phyloP scores from a whole-genome alignment of 1,140 invertebrate species.

The Drosophila baimaii region DNA sequence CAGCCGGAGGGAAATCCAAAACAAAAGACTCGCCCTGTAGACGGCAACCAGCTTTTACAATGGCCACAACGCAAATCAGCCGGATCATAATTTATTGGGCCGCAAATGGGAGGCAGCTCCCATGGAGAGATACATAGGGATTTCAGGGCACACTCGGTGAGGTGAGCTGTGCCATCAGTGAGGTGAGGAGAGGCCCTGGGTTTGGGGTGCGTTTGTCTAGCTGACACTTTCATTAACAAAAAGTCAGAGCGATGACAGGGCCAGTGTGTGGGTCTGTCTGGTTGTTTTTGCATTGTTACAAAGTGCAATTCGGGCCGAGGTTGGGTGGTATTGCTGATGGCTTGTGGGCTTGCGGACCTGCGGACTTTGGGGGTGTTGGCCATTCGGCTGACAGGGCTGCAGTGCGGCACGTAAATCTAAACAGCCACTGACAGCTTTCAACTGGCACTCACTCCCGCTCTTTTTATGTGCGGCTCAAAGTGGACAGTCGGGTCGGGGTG shows the following conservation, averaged over 20 bases:
- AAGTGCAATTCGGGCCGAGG: conserved; percentile 59
- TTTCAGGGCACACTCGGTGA: conserved; percentile 8
- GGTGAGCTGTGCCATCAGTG: conserved; percentile 17
- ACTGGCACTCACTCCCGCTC: conserved; percentile 44
- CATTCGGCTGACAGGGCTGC: conserved; percentile 71
- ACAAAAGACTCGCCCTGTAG: conserved; percentile 26
- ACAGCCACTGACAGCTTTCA: conserved; percentile 80
- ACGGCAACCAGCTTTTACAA: conserved; percentile 28
- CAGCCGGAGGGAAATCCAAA: conserved; percentile 18
- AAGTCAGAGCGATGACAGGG: conserved; percentile 77
- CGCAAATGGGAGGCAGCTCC: conserved; percentile 58
- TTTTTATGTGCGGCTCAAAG: conserved; percentile 67
- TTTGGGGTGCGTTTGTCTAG: conserved; percentile 69
- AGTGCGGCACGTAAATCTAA: conserved; percentile 81
- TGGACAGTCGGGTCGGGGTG: conserved; percentile 29
- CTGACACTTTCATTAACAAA: conserved; percentile 83
- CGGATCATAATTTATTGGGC: conserved; percentile 79
- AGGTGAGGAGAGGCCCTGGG: conserved; percentile 3
- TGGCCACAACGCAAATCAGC: conserved; percentile 63
- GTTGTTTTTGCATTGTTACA: conserved; percentile 75
- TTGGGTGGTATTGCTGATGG: background rate
- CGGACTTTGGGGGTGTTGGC: conserved; percentile 57
- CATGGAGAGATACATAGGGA: background rate
- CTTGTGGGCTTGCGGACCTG: conserved; percentile 24
- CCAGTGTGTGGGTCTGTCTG: conserved; percentile 38